These are phyloP conservation scores for Pontoporia blainvillei DNA, from an alignment of 2,113 vertebrate species.

Conservation along the genomic window DNA sequence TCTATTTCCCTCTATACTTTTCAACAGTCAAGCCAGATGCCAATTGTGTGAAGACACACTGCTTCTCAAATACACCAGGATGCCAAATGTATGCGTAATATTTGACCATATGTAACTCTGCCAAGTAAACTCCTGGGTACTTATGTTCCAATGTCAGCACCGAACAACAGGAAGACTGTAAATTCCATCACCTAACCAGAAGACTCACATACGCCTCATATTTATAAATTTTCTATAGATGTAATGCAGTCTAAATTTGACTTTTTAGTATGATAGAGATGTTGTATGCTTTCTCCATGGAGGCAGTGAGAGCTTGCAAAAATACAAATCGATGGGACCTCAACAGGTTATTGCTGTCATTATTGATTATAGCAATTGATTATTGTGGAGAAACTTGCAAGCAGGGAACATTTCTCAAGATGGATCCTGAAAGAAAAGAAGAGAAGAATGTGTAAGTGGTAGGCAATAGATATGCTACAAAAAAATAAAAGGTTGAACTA, in stretches of 20 bases:
- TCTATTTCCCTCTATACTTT: constrained; percentile 43
- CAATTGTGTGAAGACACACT: constrained; percentile 70
- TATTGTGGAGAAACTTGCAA: constrained; percentile 20
- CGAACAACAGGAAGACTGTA: constrained; percentile 55
- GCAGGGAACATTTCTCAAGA: not conserved
- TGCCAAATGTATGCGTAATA: constrained; percentile 69
- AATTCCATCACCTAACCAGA: constrained; percentile 48
- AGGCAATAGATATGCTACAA: not conserved
- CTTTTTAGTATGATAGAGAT: constrained; percentile 46
- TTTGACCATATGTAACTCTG: constrained; percentile 56
- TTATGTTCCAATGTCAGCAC: constrained; percentile 29
- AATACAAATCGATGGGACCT: not conserved
- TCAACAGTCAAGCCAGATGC: constrained; percentile 71
- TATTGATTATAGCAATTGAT: constrained; percentile 3
- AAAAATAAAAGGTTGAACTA: not conserved
- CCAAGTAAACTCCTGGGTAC: constrained; percentile 54
- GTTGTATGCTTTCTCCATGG: not conserved
- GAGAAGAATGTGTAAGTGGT: not conserved
- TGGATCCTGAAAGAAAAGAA: constrained; percentile 16
- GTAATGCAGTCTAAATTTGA: not conserved
- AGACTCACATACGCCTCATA: constrained; percentile 40
- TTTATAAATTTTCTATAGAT: constrained; percentile 41
- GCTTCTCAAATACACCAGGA: constrained; percentile 57
- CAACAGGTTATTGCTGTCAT: not conserved
- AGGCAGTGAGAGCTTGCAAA: not conserved